These are phyloP conservation scores for Cynocephalus volans DNA, from an alignment of 2,113 vertebrate species.

Conservation along the genomic window DNA sequence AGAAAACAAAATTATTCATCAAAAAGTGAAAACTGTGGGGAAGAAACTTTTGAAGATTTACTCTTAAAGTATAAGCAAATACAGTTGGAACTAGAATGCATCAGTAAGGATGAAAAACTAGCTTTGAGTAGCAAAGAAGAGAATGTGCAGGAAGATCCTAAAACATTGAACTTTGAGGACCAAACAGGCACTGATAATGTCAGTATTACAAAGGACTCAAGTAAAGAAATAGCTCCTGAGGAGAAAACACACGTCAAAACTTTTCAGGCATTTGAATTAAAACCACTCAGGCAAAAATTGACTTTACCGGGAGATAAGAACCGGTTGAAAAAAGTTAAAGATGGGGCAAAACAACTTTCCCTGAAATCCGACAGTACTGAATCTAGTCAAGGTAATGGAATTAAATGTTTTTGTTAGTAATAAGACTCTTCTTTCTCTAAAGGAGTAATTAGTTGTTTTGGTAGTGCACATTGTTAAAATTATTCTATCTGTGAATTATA, in stretches of 20 bases:
- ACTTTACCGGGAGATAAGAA: constrained; percentile 91
- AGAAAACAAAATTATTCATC: constrained; percentile 91
- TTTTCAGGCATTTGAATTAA: constrained; percentile 98
- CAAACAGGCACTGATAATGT: constrained; percentile 85
- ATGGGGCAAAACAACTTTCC: constrained; percentile 88
- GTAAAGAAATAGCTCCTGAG: constrained; percentile 86
- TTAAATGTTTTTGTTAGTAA: constrained; percentile 44
- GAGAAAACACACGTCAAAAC: constrained; percentile 92
- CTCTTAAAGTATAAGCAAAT: constrained; percentile 98
- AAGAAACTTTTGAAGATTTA: constrained; percentile 98
- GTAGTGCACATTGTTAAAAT: constrained; percentile 30
- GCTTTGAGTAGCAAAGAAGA: constrained; percentile 92
- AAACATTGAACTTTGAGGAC: constrained; percentile 83
- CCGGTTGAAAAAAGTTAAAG: constrained; percentile 90
- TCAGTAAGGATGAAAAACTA: constrained; percentile 96
- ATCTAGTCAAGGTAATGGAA: constrained; percentile 87
- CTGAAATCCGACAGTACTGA: constrained; percentile 85
- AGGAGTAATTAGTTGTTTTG: constrained; percentile 40
- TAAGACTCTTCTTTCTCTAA: background rate
- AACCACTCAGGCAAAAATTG: constrained; percentile 96
- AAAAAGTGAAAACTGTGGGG: constrained; percentile 92
- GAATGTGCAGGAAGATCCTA: constrained; percentile 80
- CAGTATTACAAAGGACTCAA: constrained; percentile 88
- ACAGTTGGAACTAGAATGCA: constrained; percentile 97
- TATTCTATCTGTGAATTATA: background rate